Conservation (phyloP, 2,797 vertebrate species). For the Tragopan temminckii region DNA sequence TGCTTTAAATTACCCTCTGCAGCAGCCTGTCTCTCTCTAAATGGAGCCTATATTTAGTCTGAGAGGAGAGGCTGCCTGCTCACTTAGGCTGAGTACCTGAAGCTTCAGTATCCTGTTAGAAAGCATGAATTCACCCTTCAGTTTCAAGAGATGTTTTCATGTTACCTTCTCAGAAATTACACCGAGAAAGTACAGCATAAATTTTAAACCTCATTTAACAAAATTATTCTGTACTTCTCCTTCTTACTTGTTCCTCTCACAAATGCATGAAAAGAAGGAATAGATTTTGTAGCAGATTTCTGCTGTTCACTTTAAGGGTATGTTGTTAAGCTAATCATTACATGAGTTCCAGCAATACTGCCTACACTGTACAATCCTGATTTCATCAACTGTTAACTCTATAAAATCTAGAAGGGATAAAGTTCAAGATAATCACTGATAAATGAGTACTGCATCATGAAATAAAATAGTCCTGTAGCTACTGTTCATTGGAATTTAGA, state of each 20-base stretch:
- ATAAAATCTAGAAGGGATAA: slow-evolving; percentile 76
- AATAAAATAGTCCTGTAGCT: slow-evolving; percentile 72
- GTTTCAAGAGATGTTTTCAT: background rate
- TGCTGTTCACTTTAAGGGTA: slow-evolving; percentile 45
- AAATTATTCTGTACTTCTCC: background rate
- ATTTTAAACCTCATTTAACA: background rate
- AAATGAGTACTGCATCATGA: slow-evolving; percentile 24
- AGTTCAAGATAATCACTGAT: slow-evolving; percentile 77
- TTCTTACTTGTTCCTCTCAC: background rate
- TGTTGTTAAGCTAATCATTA: slow-evolving; percentile 57
- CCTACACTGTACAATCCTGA: slow-evolving; percentile 29
- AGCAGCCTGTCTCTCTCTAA: background rate
- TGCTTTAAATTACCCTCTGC: background rate
- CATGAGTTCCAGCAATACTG: slow-evolving; percentile 3
- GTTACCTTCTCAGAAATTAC: background rate
- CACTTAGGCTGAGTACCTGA: background rate
- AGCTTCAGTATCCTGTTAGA: background rate
- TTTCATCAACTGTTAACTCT: slow-evolving; percentile 73
- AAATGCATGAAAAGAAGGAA: background rate
- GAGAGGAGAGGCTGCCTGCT: background rate
- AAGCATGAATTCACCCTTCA: background rate
- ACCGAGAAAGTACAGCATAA: background rate
- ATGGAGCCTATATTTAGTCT: background rate
- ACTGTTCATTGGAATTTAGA: slow-evolving; percentile 70
- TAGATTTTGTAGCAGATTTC: background rate